Evolutionary conservation across 2,797 vertebrate species (phyloP).

Genomic region (Gastrophryne carolinensis): DNA sequence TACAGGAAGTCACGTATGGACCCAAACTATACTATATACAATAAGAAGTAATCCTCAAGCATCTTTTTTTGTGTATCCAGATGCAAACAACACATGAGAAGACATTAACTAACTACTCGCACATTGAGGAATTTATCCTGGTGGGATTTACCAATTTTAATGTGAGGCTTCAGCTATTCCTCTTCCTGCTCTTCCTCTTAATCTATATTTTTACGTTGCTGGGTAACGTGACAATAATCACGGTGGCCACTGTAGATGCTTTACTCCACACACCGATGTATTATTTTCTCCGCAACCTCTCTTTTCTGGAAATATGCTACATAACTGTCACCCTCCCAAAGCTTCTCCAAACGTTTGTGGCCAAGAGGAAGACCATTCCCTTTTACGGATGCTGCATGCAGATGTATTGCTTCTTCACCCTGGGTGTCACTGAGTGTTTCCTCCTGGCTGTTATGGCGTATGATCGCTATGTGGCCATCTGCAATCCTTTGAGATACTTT

Average conservation of each 20-base stretch:
- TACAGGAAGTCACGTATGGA: too few relatives aligned
- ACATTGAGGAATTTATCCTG: constrained; percentile 37
- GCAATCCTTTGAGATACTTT: constrained; percentile 46
- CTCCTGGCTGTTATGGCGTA: constrained; percentile 46
- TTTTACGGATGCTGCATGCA: constrained; percentile 34
- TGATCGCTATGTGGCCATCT: constrained; percentile 47
- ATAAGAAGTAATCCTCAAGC: too few relatives aligned
- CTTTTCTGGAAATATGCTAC: constrained; percentile 48
- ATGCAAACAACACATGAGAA: constrained; percentile 2
- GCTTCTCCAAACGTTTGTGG: constrained; percentile 37
- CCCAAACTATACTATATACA: too few relatives aligned
- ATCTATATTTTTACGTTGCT: constrained; percentile 43
- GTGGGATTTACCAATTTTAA: constrained; percentile 40
- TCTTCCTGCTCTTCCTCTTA: constrained; percentile 31
- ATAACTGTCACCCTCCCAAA: constrained; percentile 40
- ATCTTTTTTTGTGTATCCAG: not conserved
- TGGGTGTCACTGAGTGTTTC: constrained; percentile 47
- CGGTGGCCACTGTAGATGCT: constrained; percentile 30
- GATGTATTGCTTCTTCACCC: constrained; percentile 47
- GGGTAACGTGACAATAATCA: constrained; percentile 34
- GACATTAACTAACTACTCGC: constrained; percentile 8
- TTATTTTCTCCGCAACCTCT: constrained; percentile 44
- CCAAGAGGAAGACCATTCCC: constrained; percentile 35
- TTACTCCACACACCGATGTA: constrained; percentile 46
- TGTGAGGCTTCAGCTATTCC: constrained; percentile 18